Base-by-base conservation (phyloP, 1,140 invertebrate species). In the Tachypleus tridentatus region DNA sequence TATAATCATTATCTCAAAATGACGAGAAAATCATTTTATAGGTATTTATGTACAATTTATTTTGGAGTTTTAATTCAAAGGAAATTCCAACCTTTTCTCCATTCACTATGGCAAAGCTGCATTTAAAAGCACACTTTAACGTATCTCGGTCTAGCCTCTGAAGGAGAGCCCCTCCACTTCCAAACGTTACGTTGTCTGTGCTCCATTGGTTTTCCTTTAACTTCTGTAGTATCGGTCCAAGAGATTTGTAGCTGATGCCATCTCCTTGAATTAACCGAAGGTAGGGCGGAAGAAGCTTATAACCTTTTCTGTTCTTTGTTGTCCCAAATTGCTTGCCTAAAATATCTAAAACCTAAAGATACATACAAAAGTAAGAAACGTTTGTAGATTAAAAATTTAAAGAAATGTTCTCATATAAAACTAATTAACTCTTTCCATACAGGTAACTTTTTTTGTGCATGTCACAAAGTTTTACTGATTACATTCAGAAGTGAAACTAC, bases 81-180 rank as follows among this genome's bases (percentile, higher is more conserved):
- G 2, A 29, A 29, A 29, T 29, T 29, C 29, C 29, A 29, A 29
- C 29, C 29, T 29, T 29, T 29, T 29, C 29, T 29, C 78, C 79
- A 71, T 78, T 76, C 49, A 80, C 73, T 7, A 75, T 70, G 11
- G 77, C 77, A 70, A 72, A 74, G 62, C 76, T 78, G 68, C 80
- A 82, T 68, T 82, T 82, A 70, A 73, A 80, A 8, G 80, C 80
- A 76, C 78, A 82, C 70, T 80, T 80, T 70, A 80, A 78, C 8
- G 80, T 82, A 69, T 82, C 80, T 10, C 80, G 70, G 67, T 82
- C 75, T 49, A 81, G 8, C 65, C 73, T 74, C 70, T 81, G 80
- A 57, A 81, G 70, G 49, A 81, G 71, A 10, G 77, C 79, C 29
- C 79, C 80, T 60, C 80, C 80, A 69, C 78, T 77, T 10, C 80